Evolutionary conservation across 2,888 invertebrate species (phyloP), one percentile per base, ranked within the genome.

Genomic region (Volucella bombylans): DNA sequence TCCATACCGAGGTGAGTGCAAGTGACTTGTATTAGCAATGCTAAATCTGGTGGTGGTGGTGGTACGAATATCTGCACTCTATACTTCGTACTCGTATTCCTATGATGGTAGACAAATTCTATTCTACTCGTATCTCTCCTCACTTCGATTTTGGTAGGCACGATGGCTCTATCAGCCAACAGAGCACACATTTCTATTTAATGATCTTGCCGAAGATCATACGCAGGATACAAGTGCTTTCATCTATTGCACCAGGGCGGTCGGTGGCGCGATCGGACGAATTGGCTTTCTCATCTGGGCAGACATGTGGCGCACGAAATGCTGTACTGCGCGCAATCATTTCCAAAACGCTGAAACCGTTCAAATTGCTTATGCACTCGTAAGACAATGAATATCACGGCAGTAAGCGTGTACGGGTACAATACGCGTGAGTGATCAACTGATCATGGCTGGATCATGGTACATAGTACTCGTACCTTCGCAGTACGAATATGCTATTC

Each of bases 311-410:
- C 54, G 52, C 74, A 74, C 68, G 55, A 74, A 68, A 55, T 62
- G 55, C 41, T 62, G 74, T 62, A 49, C 74, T 38, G 57, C 31
- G 38, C 2, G 41, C 67, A 54, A 61, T 73, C 73, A 73, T 54
- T 61, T 72, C 52, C 67, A 62, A 39, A 12, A 47, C n/a, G 23
- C 18, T 43, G 43, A 45, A 72, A 72, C 82, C 82, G 82, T 78
- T 82, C 67, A 72, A 82, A 82, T 78, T 50, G 61, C 82, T 72
- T 6, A 31, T 72, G 77, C n/a, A n/a, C n/a, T n/a, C n/a, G n/a
- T 78, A 72, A 82, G 72, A 82, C 82, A 82, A 82, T 82, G 82
- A 77, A 78, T 72, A 72, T 79, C 61, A 73, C 59, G 59, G 55
- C 79, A 52, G 23, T 31, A n/a, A 18, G 41, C 23, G 10, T 1